These are phyloP conservation scores for Pandemis cinnamomeana DNA, from an alignment of 2,888 invertebrate species.

Conservation along the genomic window DNA sequence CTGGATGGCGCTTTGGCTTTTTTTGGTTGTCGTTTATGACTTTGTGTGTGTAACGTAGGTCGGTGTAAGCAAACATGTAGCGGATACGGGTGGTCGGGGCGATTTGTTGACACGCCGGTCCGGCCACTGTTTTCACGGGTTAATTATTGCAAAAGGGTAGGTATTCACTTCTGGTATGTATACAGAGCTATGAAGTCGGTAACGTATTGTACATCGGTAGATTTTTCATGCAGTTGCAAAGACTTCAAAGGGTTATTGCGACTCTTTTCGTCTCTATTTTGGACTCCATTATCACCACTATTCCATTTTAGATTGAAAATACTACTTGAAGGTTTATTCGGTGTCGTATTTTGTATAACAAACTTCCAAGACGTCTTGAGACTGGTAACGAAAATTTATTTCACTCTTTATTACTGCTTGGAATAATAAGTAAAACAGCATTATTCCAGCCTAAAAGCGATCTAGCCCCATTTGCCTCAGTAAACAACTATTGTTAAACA, in stretches of 20 bases:
- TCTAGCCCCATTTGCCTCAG: conserved; percentile 28
- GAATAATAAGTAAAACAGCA: background rate
- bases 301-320: too few species aligned
- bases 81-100: conserved; percentile 77
- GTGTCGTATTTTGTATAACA: background rate
- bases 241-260: too few species aligned
- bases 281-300: too few species aligned
- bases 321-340: too few species aligned
- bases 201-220: background rate
- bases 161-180: background rate
- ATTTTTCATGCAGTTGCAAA: background rate
- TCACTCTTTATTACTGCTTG: background rate
- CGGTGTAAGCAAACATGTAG: conserved; percentile 68
- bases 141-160: conserved; percentile 35
- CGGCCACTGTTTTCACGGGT: conserved; percentile 40
- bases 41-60: background rate
- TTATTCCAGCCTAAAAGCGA: conserved; percentile 19
- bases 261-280: too few species aligned
- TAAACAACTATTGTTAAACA: conserved; percentile 38
- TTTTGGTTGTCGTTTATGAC: conserved; percentile 25
- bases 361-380: background rate
- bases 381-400: background rate
- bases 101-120: conserved; percentile 72
- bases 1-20: background rate
- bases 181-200: background rate